Base-by-base conservation (phyloP, 2,797 vertebrate species). In the Parauchenoglanis punctatus region DNA sequence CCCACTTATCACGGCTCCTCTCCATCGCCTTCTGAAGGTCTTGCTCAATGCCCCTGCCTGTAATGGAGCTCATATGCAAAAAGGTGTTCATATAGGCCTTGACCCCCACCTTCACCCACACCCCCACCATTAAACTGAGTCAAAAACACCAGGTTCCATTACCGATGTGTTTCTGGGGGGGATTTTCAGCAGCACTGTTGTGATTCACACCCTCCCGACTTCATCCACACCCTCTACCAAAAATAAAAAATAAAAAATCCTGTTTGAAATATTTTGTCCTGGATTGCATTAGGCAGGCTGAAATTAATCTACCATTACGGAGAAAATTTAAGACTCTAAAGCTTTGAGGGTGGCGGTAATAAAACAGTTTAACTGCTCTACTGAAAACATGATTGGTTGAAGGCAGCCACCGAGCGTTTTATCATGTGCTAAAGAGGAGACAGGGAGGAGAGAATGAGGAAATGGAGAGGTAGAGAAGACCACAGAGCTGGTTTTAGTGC, bases 291-390 rank as follows among this genome's bases (percentile, higher is more conserved):
- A 92, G 93, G 91, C 91, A 92, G 91, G 87, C 92, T 91, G 91
- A 92, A 92, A 93, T 93, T 93, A 93, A 92, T 93, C 93, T 93
- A 92, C 91, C 93, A 92, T 93, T 93, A 92, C 92, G 35, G 90
- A 81, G 90, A 91, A 91, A 91, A 92, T 91, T 92, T 92, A 92
- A 92, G 92, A 92, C 92, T 91, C 88, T 83, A 83, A 91, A 91
- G 91, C 92, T 92, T 93, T 92, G 88, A 92, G 91, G 91, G 92
- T 91, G 91, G 89, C 87, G 80, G 91, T 91, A 92, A 91, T 93
- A 93, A 93, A 93, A 92, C 89, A 92, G 92, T 92, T 92, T 92
- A 92, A 93, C 92, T 93, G 92, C 92, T 92, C 91, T 92, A 90
- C 91, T 91, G 91, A 91, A 91, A 91, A 88, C 85, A 89, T 91